Percentiles rank a stretch among this genome's conserved stretches.
phyloP scores from a whole-genome alignment of 2,888 invertebrate genomes.

The Ophonus ardosiacus region DNA sequence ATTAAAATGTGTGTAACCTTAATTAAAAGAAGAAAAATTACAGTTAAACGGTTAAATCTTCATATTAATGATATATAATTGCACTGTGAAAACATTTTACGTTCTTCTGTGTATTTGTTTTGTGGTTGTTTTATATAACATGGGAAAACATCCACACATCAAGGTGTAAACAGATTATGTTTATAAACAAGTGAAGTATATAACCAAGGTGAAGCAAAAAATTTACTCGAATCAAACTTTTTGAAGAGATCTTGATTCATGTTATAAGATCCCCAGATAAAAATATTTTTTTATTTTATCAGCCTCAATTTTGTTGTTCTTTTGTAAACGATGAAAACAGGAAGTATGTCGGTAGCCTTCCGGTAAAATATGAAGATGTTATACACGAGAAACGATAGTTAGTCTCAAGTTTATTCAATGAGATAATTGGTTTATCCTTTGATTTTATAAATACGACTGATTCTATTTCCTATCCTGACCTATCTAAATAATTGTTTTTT shows the following conservation, averaged over 20 bases:
- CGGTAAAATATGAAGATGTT: background rate
- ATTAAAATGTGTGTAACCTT: constrained; percentile 21
- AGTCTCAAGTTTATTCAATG: background rate
- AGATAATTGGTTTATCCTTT: constrained; percentile 11
- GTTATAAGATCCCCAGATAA: background rate
- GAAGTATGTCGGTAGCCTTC: background rate
- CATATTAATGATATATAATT: constrained; percentile 33
- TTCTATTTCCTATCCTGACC: constrained; percentile 7
- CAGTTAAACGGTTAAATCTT: background rate
- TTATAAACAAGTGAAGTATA: constrained; percentile 35
- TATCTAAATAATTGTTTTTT: constrained; percentile 7
- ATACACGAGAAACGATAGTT: background rate
- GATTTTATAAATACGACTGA: background rate
- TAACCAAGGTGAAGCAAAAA: background rate
- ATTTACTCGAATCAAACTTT: background rate
- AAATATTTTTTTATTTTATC: background rate
- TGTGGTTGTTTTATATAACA: constrained; percentile 27
- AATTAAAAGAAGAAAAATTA: constrained; percentile 26
- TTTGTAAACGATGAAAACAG: background rate
- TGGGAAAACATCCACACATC: constrained; percentile 31
- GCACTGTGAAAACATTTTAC: background rate
- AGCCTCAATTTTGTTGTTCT: background rate
- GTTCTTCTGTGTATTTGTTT: background rate
- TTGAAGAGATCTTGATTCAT: background rate
- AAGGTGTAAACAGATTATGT: constrained; percentile 33